A percentile compares a stretch with the other conserved stretches of the same genome.
phyloP scores from a whole-genome alignment of 2,113 vertebrate genomes.

The Sterrhoptilus dennistouni region DNA sequence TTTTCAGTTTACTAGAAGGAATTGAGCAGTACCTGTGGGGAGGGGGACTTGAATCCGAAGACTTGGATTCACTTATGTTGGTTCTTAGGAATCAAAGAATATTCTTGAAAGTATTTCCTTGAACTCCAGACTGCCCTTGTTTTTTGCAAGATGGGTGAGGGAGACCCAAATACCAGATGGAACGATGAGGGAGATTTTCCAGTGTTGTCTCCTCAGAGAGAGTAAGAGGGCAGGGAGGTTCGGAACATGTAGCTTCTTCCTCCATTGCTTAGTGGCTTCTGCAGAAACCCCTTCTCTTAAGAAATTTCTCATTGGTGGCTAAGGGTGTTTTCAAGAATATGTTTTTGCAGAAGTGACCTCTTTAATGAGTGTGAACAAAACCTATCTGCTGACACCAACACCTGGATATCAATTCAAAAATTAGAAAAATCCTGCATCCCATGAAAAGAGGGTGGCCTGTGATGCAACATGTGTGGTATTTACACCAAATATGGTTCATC shows the following conservation, averaged over 20 bases:
- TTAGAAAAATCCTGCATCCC: neutral
- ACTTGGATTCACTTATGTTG: neutral
- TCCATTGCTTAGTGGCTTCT: neutral
- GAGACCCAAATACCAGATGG: neutral
- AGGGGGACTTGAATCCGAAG: neutral
- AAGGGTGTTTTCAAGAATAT: neutral
- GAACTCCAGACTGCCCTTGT: neutral
- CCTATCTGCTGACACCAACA: neutral
- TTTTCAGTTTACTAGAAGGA: neutral
- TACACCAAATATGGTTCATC: neutral
- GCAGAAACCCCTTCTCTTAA: neutral
- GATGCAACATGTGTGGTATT: fast-evolving
- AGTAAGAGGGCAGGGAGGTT: neutral
- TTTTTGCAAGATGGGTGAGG: neutral
- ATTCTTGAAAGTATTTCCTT: neutral
- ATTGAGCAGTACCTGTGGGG: neutral
- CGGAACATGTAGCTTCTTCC: neutral
- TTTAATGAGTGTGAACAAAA: neutral
- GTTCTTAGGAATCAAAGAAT: neutral
- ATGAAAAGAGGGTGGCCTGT: neutral
- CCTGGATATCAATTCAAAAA: neutral
- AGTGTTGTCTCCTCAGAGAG: neutral
- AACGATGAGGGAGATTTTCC: neutral
- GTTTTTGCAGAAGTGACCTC: neutral
- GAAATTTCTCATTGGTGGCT: neutral